These are phyloP conservation scores for Sebastes elongatus DNA, from an alignment of 2,797 vertebrate genomes.

Conservation along the genomic window DNA sequence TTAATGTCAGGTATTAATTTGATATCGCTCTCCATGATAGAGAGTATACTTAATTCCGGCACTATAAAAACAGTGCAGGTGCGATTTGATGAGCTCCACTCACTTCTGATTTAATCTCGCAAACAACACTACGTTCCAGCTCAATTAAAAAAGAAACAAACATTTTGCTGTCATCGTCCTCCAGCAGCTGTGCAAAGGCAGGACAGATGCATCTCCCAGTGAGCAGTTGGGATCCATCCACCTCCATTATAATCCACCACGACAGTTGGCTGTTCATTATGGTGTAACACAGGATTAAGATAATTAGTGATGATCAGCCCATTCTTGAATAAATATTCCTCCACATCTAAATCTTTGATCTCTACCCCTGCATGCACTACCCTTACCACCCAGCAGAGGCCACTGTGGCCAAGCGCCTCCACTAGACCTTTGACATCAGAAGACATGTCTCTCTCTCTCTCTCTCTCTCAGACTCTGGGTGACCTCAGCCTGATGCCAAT, in stretches of 20 bases:
- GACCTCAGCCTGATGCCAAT: constrained; percentile 1
- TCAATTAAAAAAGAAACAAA: constrained; percentile 60
- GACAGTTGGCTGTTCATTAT: constrained; percentile 35
- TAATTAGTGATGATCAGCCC: constrained; percentile 22
- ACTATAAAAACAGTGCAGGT: constrained; percentile 2
- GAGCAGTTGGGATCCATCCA: constrained; percentile 39
- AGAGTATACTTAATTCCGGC: not conserved
- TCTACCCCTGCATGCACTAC: constrained; percentile 33
- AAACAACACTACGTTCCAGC: constrained; percentile 29
- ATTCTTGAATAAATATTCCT: constrained; percentile 20
- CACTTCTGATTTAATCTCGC: constrained; percentile 21
- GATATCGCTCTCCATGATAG: not conserved
- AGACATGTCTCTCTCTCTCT: not conserved
- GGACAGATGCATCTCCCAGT: constrained; percentile 44
- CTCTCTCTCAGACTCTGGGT: not conserved
- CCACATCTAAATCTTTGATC: not conserved
- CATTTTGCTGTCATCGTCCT: constrained; percentile 15
- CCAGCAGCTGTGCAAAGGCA: constrained; percentile 58
- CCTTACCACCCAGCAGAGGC: constrained; percentile 69
- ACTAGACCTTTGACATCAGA: constrained; percentile 39
- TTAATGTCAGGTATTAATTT: constrained; percentile 17
- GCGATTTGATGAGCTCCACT: constrained; percentile 17
- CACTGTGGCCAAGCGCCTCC: constrained; percentile 61
- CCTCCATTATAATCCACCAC: constrained; percentile 32
- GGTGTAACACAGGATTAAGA: constrained; percentile 19